phyloP scores from a whole-genome alignment of 2,113 vertebrate species.

The Gallinago undulata region DNA sequence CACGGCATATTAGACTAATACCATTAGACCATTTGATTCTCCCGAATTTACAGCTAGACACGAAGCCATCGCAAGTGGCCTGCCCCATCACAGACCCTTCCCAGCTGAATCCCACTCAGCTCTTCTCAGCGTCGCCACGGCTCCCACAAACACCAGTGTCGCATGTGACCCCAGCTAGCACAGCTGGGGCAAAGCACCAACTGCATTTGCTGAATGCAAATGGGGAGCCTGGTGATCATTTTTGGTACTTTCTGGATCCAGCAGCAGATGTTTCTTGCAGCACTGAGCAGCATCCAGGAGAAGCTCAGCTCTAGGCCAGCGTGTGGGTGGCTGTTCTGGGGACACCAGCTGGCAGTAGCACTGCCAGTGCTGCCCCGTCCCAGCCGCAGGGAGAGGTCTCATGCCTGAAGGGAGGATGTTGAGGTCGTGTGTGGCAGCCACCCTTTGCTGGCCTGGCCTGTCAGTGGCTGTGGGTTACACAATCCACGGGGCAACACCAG shows the following conservation, averaged over 20 bases:
- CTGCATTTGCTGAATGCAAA: not conserved
- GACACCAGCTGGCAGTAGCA: not conserved
- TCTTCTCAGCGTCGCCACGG: rapidly evolving
- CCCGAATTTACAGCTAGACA: not conserved
- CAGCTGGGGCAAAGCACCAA: not conserved
- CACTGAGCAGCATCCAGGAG: not conserved
- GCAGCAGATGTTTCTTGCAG: not conserved
- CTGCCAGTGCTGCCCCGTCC: not conserved
- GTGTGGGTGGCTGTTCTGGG: rapidly evolving
- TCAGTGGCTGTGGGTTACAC: not conserved
- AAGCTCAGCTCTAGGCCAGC: not conserved
- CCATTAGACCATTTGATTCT: not conserved
- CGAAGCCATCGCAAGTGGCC: not conserved
- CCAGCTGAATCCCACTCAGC: not conserved
- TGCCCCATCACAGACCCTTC: not conserved
- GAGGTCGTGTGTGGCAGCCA: not conserved
- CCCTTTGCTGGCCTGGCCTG: not conserved
- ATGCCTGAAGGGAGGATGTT: not conserved
- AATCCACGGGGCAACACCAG: rapidly evolving
- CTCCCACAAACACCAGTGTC: not conserved
- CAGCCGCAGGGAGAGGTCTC: not conserved
- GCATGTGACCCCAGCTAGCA: rapidly evolving
- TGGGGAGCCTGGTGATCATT: no score
- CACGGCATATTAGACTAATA: not conserved
- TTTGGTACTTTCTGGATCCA: not conserved